Base-by-base conservation (phyloP, 2,888 invertebrate species). In the Brachyopa scutellaris region DNA sequence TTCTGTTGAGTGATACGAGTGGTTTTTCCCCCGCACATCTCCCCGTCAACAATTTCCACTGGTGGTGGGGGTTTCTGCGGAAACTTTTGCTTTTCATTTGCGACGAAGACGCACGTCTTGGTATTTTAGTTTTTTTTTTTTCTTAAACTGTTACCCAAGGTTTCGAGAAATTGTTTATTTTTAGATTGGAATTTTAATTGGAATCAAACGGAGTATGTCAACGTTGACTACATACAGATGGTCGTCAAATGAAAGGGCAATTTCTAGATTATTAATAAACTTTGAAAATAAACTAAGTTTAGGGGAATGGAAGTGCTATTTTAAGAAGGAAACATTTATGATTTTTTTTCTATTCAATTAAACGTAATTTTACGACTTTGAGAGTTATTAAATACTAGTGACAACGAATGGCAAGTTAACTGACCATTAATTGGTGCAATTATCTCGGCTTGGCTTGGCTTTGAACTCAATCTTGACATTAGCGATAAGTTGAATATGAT, bases 161-260 rank as follows among this genome's bases (percentile, higher is more conserved):
- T 70, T 64, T 57, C 36, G 49, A 70, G 51, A 45, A 33, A 17
- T 13, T 8, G 19, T 51, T 17, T 80, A 82, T 76, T 76, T 82
- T 62, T 82, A 76, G 80, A 76, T 45, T 23, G 70, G 80, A 76
- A 82, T 82, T 76, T 82, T 82, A 76, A 76, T 74, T 82, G 53
- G 61, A 53, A 76, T 59, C 61, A 76, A 82, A 64, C 69, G 55
- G 55, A 57, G 76, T 76, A 76, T 82, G 76, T 82, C 80, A 82
- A 76, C 67, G 79, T 73, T 47, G 53, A 55, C n/a, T 36, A 69
- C 40, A 38, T 70, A 47, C 45, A 19, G 42, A 38, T 31, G 36
- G 55, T 72, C 33, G 33, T n/a, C 33, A 45, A 33, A 26, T 15
- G 61, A 45, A 51, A 29, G 57, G 11, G 29, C 23, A 36, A 29